A percentile compares a stretch with the other conserved stretches of the same genome.
Conservation (phyloP, 2,888 invertebrate species). For the Acanthoscelides obtectus region DNA sequence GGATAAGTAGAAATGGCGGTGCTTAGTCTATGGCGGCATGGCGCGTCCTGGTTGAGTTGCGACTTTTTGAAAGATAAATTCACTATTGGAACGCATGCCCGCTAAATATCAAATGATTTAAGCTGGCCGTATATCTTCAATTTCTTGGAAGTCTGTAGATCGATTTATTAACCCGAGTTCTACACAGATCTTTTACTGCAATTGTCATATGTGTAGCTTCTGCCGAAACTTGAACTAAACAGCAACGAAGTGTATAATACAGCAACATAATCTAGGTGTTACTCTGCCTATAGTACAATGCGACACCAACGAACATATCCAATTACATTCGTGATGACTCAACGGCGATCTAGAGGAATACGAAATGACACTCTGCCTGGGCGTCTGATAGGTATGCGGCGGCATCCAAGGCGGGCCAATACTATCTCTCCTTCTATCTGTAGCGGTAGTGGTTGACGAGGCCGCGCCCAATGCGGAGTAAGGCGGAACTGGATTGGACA, state of each 20-base stretch:
- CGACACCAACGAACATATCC: constrained; percentile 8
- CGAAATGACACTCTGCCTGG: constrained; percentile 71
- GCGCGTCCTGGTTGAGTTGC: too few species aligned
- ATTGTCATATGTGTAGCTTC: too few species aligned
- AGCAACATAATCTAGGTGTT: background rate
- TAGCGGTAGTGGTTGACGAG: constrained; percentile 2
- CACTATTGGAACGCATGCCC: too few species aligned
- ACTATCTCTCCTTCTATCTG: constrained; percentile 39
- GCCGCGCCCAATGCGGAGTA: constrained; percentile 28
- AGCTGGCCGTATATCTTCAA: too few species aligned
- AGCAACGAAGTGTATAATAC: background rate
- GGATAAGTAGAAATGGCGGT: too few species aligned
- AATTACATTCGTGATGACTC: constrained; percentile 90
- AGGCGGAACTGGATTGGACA: constrained; percentile 43
- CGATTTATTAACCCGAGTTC: too few species aligned
- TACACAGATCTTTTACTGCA: too few species aligned
- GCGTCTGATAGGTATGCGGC: constrained; percentile 49
- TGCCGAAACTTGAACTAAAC: background rate
- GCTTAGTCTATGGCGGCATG: too few species aligned
- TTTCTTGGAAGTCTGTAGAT: too few species aligned
- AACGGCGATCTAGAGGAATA: constrained; percentile 69
- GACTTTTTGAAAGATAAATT: too few species aligned
- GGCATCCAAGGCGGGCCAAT: constrained; percentile 54
- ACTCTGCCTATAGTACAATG: background rate
- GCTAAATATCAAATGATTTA: too few species aligned